Evolutionary conservation across 1,140 invertebrate species (phyloP), one percentile per base, ranked within the genome.

Genomic region (Drosophila leontia): DNA sequence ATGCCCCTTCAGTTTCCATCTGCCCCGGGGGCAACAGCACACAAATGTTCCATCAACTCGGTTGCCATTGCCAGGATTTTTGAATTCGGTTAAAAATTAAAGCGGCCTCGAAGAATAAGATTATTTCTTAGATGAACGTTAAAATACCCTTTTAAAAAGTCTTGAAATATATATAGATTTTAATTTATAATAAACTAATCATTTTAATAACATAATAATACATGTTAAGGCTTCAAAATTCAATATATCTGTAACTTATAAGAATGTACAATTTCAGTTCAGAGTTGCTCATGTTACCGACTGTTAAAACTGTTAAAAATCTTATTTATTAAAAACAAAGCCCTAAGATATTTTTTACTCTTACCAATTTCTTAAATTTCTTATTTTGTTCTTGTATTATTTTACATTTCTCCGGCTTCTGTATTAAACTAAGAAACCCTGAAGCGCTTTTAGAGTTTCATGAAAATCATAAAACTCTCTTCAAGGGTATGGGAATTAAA

Each of bases 41-140:
- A 70, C 57, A 88, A 78, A 78, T 78, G 75, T 62, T 42, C 55
- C 45, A 72, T 50, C 55, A 72, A 51, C 69, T 51, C 37, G 32
- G 53, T 72, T 50, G n/a, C 37, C 53, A 70, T 55, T 69, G 75
- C 63, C 62, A 74, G 75, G 83, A 87, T 87, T 87, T 76, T 32
- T 53, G 61, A 78, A 39, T 75, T 45, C 4, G 29, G 39, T 41
- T 4, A 39, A 75, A 58, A 41, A 65, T 56, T 51, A 75, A 42
- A 47, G 5, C 48, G 9, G 23, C 23, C 23, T 23, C 19, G 44
- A 5, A n/a, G 23, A 4, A 44, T 39, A 19, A 19, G 1, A 12
- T 3, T 32, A 8, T 45, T 13, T n/a, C 3, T 2, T 1, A 13
- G 9, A 12, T 17, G 7, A 42, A 65, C 44, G 3, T 35, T 0